Evolutionary conservation across 2,888 invertebrate genomes (phyloP).

Genomic region (Vanessa cardui): DNA sequence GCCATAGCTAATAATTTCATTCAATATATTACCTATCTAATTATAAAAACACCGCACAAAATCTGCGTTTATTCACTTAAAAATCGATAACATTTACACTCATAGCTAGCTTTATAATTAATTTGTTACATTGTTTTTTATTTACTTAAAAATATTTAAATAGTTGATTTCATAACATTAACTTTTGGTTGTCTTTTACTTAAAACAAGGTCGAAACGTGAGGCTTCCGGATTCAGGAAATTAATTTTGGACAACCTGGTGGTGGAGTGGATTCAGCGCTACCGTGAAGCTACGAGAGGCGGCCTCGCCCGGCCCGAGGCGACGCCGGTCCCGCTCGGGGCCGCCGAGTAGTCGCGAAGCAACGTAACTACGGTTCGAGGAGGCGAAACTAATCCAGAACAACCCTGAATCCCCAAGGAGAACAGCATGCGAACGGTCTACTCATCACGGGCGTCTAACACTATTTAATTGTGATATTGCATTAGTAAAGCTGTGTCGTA

Average conservation of each 20-base stretch:
- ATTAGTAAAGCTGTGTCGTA: slow-evolving; percentile 79
- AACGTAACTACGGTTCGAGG: slow-evolving; percentile 18
- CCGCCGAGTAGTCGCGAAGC: background rate
- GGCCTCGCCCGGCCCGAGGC: no score
- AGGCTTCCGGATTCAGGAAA: slow-evolving; percentile 68
- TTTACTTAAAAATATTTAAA: slow-evolving; percentile 80
- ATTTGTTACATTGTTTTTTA: slow-evolving; percentile 77
- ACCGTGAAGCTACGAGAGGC: slow-evolving; percentile 32
- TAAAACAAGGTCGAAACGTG: slow-evolving; percentile 74
- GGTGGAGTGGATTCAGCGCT: slow-evolving; percentile 42
- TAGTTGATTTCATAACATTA: slow-evolving; percentile 81
- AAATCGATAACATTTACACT: slow-evolving; percentile 82
- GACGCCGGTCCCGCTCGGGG: no score
- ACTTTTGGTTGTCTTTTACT: slow-evolving; percentile 83
- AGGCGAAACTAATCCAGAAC: slow-evolving; percentile 25
- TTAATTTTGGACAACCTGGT: slow-evolving; percentile 72
- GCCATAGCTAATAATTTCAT: slow-evolving; percentile 79
- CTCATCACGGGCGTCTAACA: slow-evolving; percentile 44
- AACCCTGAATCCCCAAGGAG: slow-evolving; percentile 36
- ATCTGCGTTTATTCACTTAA: slow-evolving; percentile 81
- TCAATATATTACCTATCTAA: slow-evolving; percentile 84
- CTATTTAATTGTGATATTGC: slow-evolving; percentile 73
- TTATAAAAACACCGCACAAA: slow-evolving; percentile 83
- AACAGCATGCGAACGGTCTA: slow-evolving; percentile 36
- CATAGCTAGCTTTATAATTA: slow-evolving; percentile 82